Base-by-base conservation (phyloP, 2,797 vertebrate species). In the Pangasius mekongensis region DNA sequence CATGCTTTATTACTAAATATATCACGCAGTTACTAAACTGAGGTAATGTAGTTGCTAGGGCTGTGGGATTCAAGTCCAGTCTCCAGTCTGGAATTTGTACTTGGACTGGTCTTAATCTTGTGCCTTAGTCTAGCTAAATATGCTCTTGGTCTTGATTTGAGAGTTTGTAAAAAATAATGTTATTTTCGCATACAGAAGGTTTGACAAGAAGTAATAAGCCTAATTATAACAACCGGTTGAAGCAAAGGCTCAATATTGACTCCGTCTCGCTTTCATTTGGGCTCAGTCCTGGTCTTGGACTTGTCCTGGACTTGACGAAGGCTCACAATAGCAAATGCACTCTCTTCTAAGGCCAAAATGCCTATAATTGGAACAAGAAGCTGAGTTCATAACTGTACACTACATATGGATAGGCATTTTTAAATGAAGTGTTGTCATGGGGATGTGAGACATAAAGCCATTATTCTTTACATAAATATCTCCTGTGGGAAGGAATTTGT, bases 321-420 rank as follows among this genome's bases (percentile, higher is more conserved):
- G 22, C 3, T 11, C 20, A 20, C 36, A 30, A 30, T n/a, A 52
- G 24, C 43, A 16, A 7, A 0, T 49, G 13, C 13, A 52, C 2
- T 18, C 13, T 52, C 6, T 18, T 16, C 27, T 27, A 36, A 2
- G 18, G 33, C 9, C 8, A 36, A 18, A 3, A 8, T 24, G 22
- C 7, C 69, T 71, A 5, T 74, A 27, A 43, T 47, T 47, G 16
- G 49, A 78, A 13, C 49, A 56, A 54, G 49, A n/a, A 56, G n/a
- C n/a, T 9, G 43, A 22, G 71, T 49, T 49, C 22, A 27, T 47
- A 13, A 49, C 43, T 71, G 27, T 39, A 24, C 71, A 13, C 39
- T 27, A 27, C 73, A 36, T 56, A 77, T 73, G 43, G 18, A 22
- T 36, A 6, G 36, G 18, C 49, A 3, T 16, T 89, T 87, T 90